A percentile compares a stretch with the other conserved stretches of the same genome.
These are phyloP conservation scores for Progne subis DNA, from an alignment of 2,113 vertebrate species.

Conservation along the genomic window DNA sequence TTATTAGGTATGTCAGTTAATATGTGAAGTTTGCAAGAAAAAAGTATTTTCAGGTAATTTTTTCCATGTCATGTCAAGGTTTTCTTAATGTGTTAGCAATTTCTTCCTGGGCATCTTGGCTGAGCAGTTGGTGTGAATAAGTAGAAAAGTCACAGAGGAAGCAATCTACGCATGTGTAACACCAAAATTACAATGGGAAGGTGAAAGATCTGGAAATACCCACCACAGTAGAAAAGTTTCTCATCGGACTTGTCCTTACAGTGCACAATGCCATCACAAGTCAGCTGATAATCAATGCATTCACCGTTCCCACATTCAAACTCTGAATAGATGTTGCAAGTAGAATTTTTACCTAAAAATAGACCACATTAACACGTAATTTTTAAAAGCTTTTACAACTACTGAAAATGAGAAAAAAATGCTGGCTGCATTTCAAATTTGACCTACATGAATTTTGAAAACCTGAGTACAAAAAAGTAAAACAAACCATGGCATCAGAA, in stretches of 20 bases:
- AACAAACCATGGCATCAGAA: neutral
- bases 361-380: neutral
- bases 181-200: neutral
- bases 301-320: slow-evolving; percentile 97
- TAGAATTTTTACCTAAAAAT: slow-evolving; percentile 88
- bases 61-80: neutral
- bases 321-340: slow-evolving; percentile 91
- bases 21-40: neutral
- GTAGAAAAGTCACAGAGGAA: neutral
- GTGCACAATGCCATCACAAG: slow-evolving; percentile 90
- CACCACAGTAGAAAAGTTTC: slow-evolving; percentile 96
- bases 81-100: neutral
- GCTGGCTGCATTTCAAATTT: neutral
- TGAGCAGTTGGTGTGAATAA: neutral
- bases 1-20: neutral
- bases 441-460: neutral
- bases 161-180: neutral
- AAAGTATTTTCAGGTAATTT: neutral
- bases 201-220: slow-evolving; percentile 29
- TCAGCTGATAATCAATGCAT: slow-evolving; percentile 91
- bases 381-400: neutral
- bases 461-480: neutral
- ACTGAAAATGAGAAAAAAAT: neutral
- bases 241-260: slow-evolving; percentile 99
- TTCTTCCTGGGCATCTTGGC: neutral